A percentile compares a stretch with the other conserved stretches of the same genome.
Evolutionary conservation across 2,797 vertebrate genomes (phyloP).

Genomic region (Pseudocheirus occidentalis): DNA sequence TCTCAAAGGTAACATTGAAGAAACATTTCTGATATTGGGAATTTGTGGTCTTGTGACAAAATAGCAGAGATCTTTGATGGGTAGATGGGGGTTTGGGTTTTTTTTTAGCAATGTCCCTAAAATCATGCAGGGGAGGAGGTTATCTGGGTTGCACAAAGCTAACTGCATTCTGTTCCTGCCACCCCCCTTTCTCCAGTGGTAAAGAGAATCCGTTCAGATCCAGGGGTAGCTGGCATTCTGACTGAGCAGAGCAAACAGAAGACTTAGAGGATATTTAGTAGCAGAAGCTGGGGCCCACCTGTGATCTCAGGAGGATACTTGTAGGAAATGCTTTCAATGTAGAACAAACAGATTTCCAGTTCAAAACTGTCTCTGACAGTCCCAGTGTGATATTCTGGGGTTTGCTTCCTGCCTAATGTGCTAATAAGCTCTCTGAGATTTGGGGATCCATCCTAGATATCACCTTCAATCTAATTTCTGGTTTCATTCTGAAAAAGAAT

Average conservation of each 20-base stretch:
- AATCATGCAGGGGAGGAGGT: background rate
- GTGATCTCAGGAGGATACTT: constrained; percentile 72
- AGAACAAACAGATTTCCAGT: constrained; percentile 71
- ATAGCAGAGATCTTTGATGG: background rate
- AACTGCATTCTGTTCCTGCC: background rate
- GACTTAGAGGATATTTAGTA: constrained; percentile 73
- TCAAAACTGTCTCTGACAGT: constrained; percentile 74
- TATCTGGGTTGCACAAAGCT: background rate
- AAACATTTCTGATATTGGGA: background rate
- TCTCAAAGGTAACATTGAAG: background rate
- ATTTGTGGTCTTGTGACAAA: background rate
- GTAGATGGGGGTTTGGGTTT: background rate
- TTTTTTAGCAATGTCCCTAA: background rate
- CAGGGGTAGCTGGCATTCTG: constrained; percentile 75
- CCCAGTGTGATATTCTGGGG: constrained; percentile 56
- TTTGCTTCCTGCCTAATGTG: constrained; percentile 71
- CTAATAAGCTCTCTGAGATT: constrained; percentile 76
- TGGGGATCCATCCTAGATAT: constrained; percentile 67
- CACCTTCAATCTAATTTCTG: constrained; percentile 68
- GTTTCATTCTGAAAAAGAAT: constrained; percentile 28
- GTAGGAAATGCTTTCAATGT: constrained; percentile 75
- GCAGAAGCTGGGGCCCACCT: constrained; percentile 74
- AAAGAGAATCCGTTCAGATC: background rate
- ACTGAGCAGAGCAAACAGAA: constrained; percentile 69
- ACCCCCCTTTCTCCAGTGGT: background rate